Evolutionary conservation across 2,113 vertebrate species (phyloP).

Genomic region (Embiotoca jacksoni): DNA sequence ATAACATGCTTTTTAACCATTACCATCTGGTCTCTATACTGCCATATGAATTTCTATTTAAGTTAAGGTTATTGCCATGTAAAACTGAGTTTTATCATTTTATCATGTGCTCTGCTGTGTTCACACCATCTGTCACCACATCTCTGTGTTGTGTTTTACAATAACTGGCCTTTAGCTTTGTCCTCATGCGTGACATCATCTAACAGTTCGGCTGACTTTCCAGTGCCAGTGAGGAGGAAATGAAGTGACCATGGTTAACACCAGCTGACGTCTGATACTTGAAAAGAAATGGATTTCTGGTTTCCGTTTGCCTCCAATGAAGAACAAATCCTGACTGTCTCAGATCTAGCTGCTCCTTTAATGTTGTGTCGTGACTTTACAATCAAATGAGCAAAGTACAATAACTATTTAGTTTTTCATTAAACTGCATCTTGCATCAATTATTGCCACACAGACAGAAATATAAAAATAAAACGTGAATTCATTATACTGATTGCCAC

Average conservation of each 20-base stretch:
- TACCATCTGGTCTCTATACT: constrained; percentile 29
- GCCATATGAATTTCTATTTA: constrained; percentile 21
- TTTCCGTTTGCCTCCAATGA: constrained; percentile 26
- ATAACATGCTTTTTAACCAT: constrained; percentile 19
- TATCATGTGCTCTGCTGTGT: constrained; percentile 4
- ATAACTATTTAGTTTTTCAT: background rate
- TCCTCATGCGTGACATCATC: constrained; percentile 23
- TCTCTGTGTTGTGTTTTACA: constrained; percentile 16
- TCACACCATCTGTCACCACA: constrained; percentile 36
- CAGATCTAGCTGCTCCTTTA: constrained; percentile 18
- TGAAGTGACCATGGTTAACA: constrained; percentile 41
- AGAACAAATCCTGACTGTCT: constrained; percentile 12
- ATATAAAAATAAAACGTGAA: background rate
- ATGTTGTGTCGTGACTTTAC: constrained; percentile 8
- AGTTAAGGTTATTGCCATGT: constrained; percentile 22
- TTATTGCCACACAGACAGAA: background rate
- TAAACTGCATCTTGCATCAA: constrained; percentile 2
- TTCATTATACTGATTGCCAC: background rate
- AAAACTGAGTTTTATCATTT: constrained; percentile 39
- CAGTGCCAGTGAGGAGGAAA: constrained; percentile 41
- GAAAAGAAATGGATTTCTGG: constrained; percentile 41
- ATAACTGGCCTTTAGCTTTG: constrained; percentile 6
- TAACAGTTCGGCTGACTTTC: constrained; percentile 31
- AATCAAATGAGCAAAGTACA: background rate
- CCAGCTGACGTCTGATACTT: constrained; percentile 35